Evolutionary conservation across 2,113 vertebrate genomes (phyloP), one percentile per base, ranked within the genome.

Genomic region (Thryonomys swinderianus): DNA sequence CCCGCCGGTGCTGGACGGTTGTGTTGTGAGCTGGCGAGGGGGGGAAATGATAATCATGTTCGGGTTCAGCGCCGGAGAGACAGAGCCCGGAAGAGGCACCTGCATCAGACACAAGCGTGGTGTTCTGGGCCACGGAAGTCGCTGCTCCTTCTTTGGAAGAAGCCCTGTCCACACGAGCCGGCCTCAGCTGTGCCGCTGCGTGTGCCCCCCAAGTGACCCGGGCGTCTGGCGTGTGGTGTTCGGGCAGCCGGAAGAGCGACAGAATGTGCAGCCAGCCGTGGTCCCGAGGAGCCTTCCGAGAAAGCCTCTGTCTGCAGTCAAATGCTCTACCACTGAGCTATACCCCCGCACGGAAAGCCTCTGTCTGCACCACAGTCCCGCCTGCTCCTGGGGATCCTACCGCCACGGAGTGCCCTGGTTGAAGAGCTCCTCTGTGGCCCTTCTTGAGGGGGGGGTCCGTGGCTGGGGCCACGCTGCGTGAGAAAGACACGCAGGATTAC

Each of bases 31-130:
- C 98, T 96, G 96, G 97, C 89, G 96, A 98, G 94, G 96, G 51
- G 96, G 98, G 97, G 96, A 97, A 98, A 98, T 97, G 97, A 98
- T 96, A 97, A 97, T 94, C 96, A 97, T 51, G 91, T 92, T 92
- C 98, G 96, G 98, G 97, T 98, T 98, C 98, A 98, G 73, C 96
- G 95, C 87, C 90, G 88, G 91, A 97, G 69, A 97, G 88, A 53
- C 69, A 96, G 97, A 97, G 95, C 93, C 96, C 96, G 96, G 95
- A 95, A 93, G 92, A 88, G 85, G 92, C 74, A 53, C 45, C 20
- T 17, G 10, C 45, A 34, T 2, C 82, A 53, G 13, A 59, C 34
- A 74, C 55, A 48, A 0, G 80, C 95, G n/a, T 51, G 91, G 66
- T 78, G 40, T 90, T 91, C 85, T 66, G 21, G 45, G 85, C 95